Base-by-base conservation (phyloP, 1,140 invertebrate species). In the Paracyclopina nana region DNA sequence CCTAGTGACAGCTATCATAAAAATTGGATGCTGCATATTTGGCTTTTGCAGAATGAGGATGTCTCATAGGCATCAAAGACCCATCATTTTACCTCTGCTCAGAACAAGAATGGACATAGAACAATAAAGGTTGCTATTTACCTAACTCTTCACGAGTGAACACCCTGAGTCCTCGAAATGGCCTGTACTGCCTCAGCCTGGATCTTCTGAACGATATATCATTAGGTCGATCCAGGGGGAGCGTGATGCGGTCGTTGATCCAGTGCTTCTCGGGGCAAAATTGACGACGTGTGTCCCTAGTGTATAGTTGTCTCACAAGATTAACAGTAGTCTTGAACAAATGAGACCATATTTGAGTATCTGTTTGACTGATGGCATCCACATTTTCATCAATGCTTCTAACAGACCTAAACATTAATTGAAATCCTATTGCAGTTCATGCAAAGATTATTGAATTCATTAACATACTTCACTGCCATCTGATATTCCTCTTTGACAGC, bases 251-350 rank as follows among this genome's bases (percentile, higher is more conserved):
- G 12, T 50, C 38, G 16, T 50, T 55, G 16, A 82, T 76, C 83
- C 83, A 88, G 59, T 83, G 79, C 1, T 68, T 70, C 2, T 72
- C 66, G 0, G 79, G 77, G 60, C 82, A 86, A 59, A 83, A 88
- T 46, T 73, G 71, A 25, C 76, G 72, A 52, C 74, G 70, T 16
- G 79, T 68, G 65, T 90, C 83, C n/a, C 84, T 69, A 0, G 73
- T 75, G 63, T 88, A 79, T 25, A 91, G 65, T 58, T 87, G 81
- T 28, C 80, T 71, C 1, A 88, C 63, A 3, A 90, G 64, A 14
- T 73, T 71, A 2, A 82, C 79, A 4, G 72, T 71, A 42, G 72
- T 71, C 72, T 77, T 57, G 38, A 62, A 65, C 8, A 62, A 42
- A 24, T 56, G 50, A 8, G 52, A 46, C 61, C 59, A 58, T 24